A percentile compares a stretch with the other conserved stretches of the same genome.
phyloP scores from a whole-genome alignment of 1,140 invertebrate genomes.

The Camponotus pennsylvanicus region DNA sequence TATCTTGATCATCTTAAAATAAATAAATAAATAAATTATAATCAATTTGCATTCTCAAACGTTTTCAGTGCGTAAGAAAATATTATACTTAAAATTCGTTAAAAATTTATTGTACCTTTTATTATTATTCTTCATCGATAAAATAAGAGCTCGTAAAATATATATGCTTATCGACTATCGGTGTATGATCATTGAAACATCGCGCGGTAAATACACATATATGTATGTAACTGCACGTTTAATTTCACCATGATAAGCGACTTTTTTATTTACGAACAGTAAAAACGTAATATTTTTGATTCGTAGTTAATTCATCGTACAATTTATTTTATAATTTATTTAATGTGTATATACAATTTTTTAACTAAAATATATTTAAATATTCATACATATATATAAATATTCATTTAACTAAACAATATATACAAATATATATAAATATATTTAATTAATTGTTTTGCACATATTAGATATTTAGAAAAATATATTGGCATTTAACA shows the following conservation, averaged over 20 bases:
- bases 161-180: slow-evolving; percentile 3
- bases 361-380: background rate
- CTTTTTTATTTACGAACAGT: slow-evolving; percentile 21
- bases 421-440: background rate
- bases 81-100: no score
- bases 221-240: background rate
- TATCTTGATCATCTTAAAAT: slow-evolving; percentile 92
- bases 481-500: no score
- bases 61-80: no score
- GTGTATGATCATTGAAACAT: background rate
- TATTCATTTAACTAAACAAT: background rate
- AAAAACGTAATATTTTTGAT: background rate
- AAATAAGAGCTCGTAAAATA: no score
- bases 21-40: slow-evolving; percentile 89
- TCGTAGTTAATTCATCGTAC: background rate
- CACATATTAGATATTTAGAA: no score
- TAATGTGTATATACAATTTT: background rate
- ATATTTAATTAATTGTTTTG: background rate
- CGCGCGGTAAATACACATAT: background rate
- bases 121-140: no score
- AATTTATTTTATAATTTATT: background rate
- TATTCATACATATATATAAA: background rate
- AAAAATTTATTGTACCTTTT: no score
- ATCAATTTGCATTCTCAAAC: slow-evolving; percentile 94
- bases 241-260: background rate